Evolutionary conservation across 2,888 invertebrate genomes (phyloP).

Genomic region (Cephalotes varians): DNA sequence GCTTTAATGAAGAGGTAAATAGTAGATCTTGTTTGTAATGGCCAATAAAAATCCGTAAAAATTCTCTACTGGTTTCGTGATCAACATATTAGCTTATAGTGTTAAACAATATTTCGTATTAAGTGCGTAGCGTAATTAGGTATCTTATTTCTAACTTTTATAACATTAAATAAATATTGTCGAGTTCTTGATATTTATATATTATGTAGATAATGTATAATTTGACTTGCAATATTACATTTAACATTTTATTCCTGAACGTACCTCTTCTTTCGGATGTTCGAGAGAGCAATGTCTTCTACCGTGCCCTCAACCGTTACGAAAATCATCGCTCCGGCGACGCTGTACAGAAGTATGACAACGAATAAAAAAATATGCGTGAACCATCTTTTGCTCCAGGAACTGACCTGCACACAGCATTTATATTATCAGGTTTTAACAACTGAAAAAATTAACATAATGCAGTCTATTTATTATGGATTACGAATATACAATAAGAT

Average conservation of each 20-base stretch:
- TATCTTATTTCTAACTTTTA: background rate
- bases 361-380: conserved; percentile 94
- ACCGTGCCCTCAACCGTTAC: conserved; percentile 90
- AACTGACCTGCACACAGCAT: conserved; percentile 85
- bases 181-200: background rate
- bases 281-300: conserved; percentile 82
- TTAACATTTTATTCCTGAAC: conserved; percentile 11
- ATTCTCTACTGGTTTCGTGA: background rate
- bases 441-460: background rate
- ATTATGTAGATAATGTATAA: background rate
- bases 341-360: conserved; percentile 92
- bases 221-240: background rate
- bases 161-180: background rate
- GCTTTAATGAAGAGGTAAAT: background rate
- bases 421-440: conserved; percentile 10
- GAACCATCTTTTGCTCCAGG: conserved; percentile 94
- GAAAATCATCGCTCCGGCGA: conserved; percentile 94
- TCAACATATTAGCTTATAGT: background rate
- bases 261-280: conserved; percentile 82
- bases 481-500: background rate
- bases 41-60: background rate
- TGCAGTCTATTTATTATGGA: background rate
- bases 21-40: background rate
- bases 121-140: background rate
- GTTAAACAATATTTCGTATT: background rate